These are phyloP conservation scores for Thumatha senex DNA, from an alignment of 2,888 invertebrate species.

Conservation along the genomic window DNA sequence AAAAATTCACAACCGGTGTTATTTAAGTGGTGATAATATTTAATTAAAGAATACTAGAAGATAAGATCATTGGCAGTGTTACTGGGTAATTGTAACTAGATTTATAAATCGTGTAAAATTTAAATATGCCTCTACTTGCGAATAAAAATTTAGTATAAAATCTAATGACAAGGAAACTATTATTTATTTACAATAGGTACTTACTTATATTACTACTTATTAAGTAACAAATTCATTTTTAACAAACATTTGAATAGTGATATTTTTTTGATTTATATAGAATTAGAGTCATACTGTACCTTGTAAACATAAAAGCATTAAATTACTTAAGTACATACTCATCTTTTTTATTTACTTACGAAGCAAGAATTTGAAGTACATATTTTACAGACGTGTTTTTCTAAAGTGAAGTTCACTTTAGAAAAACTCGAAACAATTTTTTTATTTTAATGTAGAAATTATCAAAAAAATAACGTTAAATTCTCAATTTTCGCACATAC, in stretches of 20 bases:
- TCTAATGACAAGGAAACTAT: constrained; percentile 50
- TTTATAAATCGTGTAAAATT: constrained; percentile 24
- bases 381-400: not conserved
- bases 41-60: constrained; percentile 33
- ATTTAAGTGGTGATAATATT: constrained; percentile 48
- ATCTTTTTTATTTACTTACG: constrained; percentile 19
- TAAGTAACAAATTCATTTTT: constrained; percentile 34
- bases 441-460: not conserved
- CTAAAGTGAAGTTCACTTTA: not conserved
- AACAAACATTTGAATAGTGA: constrained; percentile 10
- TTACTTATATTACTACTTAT: constrained; percentile 12
- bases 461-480: constrained; percentile 14
- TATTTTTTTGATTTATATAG: constrained; percentile 15
- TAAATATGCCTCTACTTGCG: constrained; percentile 27
- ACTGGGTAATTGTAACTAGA: constrained; percentile 19
- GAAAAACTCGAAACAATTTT: not conserved
- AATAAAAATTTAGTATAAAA: constrained; percentile 57
- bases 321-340: constrained; percentile 35
- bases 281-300: constrained; percentile 18
- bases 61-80: constrained; percentile 51
- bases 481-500: not conserved
- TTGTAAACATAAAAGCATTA: constrained; percentile 25
- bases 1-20: constrained; percentile 74
- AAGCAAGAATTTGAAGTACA: not conserved
- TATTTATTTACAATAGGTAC: constrained; percentile 29